Percentiles rank a stretch among this genome's conserved stretches.
Conservation (phyloP, 2,888 invertebrate genomes). For the Platycnemis pennipes region DNA sequence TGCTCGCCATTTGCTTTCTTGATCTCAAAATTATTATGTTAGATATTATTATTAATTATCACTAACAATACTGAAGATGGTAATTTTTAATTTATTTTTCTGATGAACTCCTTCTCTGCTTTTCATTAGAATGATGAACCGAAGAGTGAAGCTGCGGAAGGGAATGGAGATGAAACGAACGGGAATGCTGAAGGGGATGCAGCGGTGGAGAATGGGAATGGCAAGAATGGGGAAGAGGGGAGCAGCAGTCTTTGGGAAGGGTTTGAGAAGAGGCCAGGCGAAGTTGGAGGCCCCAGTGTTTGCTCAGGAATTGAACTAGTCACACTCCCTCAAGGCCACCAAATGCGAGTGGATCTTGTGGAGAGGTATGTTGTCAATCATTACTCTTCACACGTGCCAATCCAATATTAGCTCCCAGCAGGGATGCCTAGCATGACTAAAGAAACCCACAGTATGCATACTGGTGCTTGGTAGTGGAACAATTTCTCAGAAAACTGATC, state of each 20-base stretch:
- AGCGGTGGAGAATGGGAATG: neutral
- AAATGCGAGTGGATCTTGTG: conserved; percentile 90
- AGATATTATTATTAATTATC: too few species aligned
- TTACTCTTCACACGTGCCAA: too few species aligned
- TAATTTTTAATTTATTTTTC: neutral
- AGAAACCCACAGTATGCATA: too few species aligned
- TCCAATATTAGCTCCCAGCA: too few species aligned
- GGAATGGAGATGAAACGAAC: neutral
- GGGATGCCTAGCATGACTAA: too few species aligned
- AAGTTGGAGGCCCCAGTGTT: conserved; percentile 78
- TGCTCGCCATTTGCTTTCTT: too few species aligned
- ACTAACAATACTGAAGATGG: neutral
- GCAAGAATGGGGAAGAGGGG: neutral
- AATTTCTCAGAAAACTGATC: too few species aligned
- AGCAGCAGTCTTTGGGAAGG: conserved; percentile 26
- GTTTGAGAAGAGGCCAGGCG: conserved; percentile 42
- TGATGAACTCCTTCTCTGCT: too few species aligned
- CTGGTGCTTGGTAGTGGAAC: too few species aligned
- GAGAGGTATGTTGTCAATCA: conserved; percentile 92
- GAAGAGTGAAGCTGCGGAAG: neutral
- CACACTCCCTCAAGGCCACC: conserved; percentile 92
- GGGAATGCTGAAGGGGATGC: neutral
- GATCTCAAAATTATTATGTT: too few species aligned
- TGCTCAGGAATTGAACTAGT: conserved; percentile 88
- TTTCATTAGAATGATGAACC: neutral